These are phyloP conservation scores for Chloroceryle aenea DNA, from an alignment of 2,113 vertebrate species.

Conservation along the genomic window DNA sequence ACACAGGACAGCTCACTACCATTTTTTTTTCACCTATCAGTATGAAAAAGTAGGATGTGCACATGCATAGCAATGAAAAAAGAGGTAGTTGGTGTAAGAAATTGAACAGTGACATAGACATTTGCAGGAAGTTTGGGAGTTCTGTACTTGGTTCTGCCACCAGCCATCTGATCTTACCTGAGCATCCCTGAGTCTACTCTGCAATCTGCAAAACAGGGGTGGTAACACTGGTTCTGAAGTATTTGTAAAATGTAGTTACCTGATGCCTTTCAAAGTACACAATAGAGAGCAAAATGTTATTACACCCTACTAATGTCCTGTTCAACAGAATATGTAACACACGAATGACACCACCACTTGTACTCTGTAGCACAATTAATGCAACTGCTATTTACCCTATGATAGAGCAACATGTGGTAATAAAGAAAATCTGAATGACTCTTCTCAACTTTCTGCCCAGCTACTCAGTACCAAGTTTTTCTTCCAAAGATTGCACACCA, in stretches of 20 bases:
- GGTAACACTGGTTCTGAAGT: neutral
- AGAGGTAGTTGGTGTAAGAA: neutral
- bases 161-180: neutral
- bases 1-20: neutral
- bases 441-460: neutral
- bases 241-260: constrained; percentile 6
- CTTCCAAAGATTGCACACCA: neutral
- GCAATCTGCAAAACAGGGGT: neutral
- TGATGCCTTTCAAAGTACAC: constrained; percentile 12
- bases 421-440: neutral
- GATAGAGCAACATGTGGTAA: neutral
- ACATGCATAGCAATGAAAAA: neutral
- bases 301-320: neutral
- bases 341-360: neutral
- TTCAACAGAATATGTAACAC: neutral
- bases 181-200: neutral
- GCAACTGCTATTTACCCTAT: neutral
- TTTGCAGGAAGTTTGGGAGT: neutral
- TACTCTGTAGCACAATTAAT: neutral
- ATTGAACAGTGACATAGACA: neutral
- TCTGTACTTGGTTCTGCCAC: neutral
- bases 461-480: neutral
- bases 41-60: neutral
- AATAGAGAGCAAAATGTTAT: constrained; percentile 2
- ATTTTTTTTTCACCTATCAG: neutral